Conservation (phyloP, 2,888 invertebrate species). For the Chalcis sispes region DNA sequence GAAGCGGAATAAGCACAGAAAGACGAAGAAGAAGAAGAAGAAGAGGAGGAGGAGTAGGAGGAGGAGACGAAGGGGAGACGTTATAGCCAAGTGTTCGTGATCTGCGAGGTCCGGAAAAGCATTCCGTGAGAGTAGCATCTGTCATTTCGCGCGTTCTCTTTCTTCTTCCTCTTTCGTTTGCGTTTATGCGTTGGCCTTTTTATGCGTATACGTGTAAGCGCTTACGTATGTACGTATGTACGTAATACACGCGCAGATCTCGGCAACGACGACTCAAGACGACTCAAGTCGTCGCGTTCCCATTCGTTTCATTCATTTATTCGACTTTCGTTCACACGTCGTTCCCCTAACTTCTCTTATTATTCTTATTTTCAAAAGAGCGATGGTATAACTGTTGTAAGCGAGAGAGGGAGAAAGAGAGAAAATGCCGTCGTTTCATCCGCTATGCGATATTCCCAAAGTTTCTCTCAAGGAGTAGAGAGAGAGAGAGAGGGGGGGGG, state of each 20-base stretch:
- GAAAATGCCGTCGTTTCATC: constrained; percentile 3
- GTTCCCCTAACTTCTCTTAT: constrained; percentile 1
- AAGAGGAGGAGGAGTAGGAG: background rate
- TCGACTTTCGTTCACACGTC: constrained; percentile 62
- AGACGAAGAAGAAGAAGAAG: background rate
- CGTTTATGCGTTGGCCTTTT: constrained; percentile 25
- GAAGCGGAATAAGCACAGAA: background rate
- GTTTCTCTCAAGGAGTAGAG: constrained; percentile 21
- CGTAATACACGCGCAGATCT: too few species aligned
- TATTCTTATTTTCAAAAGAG: constrained; percentile 30
- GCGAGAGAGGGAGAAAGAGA: too few species aligned
- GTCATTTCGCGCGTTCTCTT: constrained; percentile 40
- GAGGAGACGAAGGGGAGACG: background rate
- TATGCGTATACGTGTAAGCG: background rate
- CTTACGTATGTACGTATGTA: too few species aligned
- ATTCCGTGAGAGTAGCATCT: constrained; percentile 60
- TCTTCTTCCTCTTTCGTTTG: constrained; percentile 50
- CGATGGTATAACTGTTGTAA: too few species aligned
- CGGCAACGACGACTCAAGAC: background rate
- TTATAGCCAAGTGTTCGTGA: background rate
- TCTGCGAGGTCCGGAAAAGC: constrained; percentile 58
- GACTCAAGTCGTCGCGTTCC: constrained; percentile 34
- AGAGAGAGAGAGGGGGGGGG: too few species aligned
- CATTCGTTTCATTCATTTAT: constrained; percentile 59
- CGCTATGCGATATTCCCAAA: constrained; percentile 35